These are phyloP conservation scores for Halcyon chelicuti DNA, from an alignment of 2,797 vertebrate species.

Conservation along the genomic window DNA sequence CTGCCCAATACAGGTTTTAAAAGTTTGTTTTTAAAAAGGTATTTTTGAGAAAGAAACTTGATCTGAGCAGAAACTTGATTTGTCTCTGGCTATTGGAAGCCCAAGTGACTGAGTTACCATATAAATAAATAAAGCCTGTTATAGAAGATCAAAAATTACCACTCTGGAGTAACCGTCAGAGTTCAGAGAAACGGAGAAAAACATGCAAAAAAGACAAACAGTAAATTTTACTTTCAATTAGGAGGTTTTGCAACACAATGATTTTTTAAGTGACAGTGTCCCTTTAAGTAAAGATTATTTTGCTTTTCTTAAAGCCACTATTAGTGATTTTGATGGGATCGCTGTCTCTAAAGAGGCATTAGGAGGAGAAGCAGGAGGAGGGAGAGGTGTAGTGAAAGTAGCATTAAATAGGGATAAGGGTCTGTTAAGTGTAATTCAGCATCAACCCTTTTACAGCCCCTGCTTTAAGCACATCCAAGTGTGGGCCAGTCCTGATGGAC, in stretches of 20 bases:
- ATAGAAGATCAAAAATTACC: neutral
- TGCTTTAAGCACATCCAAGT: neutral
- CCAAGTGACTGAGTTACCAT: neutral
- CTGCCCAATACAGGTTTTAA: constrained; percentile 8
- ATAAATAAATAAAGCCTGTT: neutral
- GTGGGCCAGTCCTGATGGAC: neutral
- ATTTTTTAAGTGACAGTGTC: constrained; percentile 63
- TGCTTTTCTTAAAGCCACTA: constrained; percentile 42
- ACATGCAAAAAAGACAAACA: neutral
- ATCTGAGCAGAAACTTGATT: neutral
- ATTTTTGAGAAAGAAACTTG: neutral
- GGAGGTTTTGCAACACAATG: neutral
- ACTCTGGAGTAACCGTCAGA: neutral
- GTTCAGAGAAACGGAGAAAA: constrained; percentile 15
- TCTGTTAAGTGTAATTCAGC: constrained; percentile 73
- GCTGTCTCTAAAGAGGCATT: constrained; percentile 38
- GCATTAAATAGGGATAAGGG: constrained; percentile 33
- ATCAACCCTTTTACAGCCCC: constrained; percentile 81
- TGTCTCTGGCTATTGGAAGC: neutral
- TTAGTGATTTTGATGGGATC: constrained; percentile 54
- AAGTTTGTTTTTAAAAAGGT: neutral
- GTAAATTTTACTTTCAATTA: neutral
- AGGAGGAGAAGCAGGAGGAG: constrained; percentile 47
- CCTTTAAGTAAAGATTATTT: constrained; percentile 69
- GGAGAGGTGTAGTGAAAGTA: constrained; percentile 37